These are phyloP conservation scores for Gari tellinella DNA, from an alignment of 2,888 invertebrate species.

Conservation along the genomic window DNA sequence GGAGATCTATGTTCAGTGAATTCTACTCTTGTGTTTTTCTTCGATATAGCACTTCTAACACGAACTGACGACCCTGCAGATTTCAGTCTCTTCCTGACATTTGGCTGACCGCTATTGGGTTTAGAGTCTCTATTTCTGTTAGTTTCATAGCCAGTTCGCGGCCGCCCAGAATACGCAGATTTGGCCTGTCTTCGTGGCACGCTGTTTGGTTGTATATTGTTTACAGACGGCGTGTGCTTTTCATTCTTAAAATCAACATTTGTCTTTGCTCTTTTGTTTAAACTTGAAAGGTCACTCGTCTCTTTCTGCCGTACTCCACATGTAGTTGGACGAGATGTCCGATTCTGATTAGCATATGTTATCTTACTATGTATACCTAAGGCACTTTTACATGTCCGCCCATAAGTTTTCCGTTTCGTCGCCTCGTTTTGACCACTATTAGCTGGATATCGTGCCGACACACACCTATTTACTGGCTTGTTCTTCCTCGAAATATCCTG, in stretches of 20 bases:
- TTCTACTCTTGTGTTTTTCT: too few species aligned
- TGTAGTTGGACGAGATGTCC: neutral
- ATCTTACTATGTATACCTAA: neutral
- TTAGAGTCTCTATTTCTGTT: too few species aligned
- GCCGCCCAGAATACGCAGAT: neutral
- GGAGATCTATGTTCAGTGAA: too few species aligned
- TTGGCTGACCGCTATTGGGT: too few species aligned
- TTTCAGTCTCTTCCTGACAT: too few species aligned
- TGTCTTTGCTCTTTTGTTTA: neutral
- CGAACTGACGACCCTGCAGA: too few species aligned
- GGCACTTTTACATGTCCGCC: slow-evolving; percentile 26
- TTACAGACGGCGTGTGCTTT: neutral
- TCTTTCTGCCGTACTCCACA: neutral
- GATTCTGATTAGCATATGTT: too few species aligned
- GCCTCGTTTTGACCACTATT: neutral
- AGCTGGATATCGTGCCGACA: neutral
- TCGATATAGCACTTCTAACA: too few species aligned
- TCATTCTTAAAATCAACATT: slow-evolving; percentile 6
- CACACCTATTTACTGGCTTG: too few species aligned
- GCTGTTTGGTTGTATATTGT: neutral
- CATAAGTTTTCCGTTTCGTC: neutral
- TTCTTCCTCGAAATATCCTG: too few species aligned
- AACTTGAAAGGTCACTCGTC: neutral
- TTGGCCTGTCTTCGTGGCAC: neutral
- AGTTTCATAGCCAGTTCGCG: too few species aligned